Percentiles rank a stretch among this genome's conserved stretches.
phyloP scores from a whole-genome alignment of 2,113 vertebrate genomes.

The Progne subis region DNA sequence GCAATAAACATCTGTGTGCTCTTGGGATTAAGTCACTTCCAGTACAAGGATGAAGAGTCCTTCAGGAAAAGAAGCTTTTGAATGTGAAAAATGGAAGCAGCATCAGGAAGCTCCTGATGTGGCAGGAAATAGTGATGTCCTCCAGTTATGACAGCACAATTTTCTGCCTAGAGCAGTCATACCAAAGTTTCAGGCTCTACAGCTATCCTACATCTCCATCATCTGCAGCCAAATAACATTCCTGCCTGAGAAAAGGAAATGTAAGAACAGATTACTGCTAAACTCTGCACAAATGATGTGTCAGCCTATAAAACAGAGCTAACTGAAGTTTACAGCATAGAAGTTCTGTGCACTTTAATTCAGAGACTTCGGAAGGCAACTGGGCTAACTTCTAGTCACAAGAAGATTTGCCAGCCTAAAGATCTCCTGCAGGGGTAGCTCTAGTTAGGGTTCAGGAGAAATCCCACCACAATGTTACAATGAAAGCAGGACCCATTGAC shows the following conservation, averaged over 20 bases:
- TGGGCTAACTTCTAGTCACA: not conserved
- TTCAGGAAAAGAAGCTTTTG: not conserved
- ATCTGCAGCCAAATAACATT: not conserved
- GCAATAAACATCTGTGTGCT: not conserved
- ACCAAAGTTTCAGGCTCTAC: not conserved
- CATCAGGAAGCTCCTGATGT: not conserved
- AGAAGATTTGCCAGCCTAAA: not conserved
- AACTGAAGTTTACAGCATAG: not conserved
- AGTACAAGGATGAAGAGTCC: not conserved
- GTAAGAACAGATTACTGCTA: not conserved
- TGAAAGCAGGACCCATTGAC: fast-evolving
- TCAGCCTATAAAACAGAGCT: not conserved
- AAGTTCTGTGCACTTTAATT: not conserved
- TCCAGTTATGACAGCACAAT: not conserved
- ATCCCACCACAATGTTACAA: not conserved
- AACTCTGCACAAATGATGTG: not conserved
- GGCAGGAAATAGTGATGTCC: not conserved
- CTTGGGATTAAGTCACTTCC: not conserved
- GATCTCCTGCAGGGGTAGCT: not conserved
- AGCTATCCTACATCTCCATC: not conserved
- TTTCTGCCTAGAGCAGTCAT: not conserved
- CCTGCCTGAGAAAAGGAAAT: not conserved
- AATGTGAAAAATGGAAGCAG: not conserved
- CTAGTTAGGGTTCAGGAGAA: not conserved
- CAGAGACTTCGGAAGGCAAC: not conserved